Evolutionary conservation across 2,797 vertebrate genomes (phyloP).

Genomic region (Mormyrops boulengeri): DNA sequence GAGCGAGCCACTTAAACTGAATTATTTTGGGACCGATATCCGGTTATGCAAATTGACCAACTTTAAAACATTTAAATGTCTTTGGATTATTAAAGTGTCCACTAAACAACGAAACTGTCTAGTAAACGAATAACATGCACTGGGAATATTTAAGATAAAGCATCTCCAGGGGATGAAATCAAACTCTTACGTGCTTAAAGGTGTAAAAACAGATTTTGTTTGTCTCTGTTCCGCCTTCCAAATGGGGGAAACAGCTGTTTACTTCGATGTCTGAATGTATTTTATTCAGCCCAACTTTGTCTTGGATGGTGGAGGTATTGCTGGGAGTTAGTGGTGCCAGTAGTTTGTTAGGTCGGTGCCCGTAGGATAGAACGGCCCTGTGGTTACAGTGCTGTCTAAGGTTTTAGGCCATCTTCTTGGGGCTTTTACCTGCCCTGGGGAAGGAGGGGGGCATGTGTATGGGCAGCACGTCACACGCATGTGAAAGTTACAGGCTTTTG

Average conservation of each 20-base stretch:
- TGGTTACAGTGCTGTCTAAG: neutral
- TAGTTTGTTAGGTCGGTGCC: neutral
- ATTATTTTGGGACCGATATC: neutral
- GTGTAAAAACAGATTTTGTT: neutral
- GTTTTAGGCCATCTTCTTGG: neutral
- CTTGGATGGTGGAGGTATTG: neutral
- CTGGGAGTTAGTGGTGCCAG: neutral
- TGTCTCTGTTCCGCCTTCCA: neutral
- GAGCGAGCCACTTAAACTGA: neutral
- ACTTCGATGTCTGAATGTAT: neutral
- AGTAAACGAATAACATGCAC: neutral
- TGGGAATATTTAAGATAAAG: neutral
- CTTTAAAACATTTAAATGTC: neutral
- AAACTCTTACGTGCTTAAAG: neutral
- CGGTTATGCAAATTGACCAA: neutral
- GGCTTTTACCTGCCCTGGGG: neutral
- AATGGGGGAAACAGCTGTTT: neutral
- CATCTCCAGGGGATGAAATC: neutral
- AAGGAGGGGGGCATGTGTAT: neutral
- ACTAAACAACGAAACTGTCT: neutral
- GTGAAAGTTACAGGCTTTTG: constrained; percentile 26
- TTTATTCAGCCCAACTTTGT: neutral
- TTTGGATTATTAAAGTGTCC: neutral
- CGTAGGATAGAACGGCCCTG: neutral
- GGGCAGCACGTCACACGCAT: constrained; percentile 34